Evolutionary conservation across 2,113 vertebrate species (phyloP).

Genomic region (Centropus unirufus): DNA sequence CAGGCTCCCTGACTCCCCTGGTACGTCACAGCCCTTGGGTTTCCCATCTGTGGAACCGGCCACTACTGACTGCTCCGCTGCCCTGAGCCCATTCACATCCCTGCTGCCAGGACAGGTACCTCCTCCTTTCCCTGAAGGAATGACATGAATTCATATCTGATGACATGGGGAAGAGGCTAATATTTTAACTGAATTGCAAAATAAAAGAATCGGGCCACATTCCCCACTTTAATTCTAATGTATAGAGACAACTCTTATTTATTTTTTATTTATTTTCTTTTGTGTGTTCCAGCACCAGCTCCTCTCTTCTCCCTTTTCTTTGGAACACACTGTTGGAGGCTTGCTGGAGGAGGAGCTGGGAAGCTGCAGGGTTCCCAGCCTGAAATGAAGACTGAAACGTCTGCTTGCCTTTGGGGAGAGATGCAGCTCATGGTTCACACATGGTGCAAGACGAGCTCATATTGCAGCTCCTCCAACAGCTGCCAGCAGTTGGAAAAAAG

Average conservation of each 20-base stretch:
- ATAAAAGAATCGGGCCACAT: not conserved
- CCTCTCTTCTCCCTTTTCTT: not conserved
- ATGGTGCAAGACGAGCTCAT: accelerated
- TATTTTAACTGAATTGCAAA: not conserved
- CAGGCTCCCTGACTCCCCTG: not conserved
- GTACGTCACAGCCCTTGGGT: not conserved
- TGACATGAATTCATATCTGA: not conserved
- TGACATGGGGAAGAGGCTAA: not conserved
- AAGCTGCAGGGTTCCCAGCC: not conserved
- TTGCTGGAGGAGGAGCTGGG: not conserved
- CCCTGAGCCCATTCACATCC: not conserved
- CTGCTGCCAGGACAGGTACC: not conserved
- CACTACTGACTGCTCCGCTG: not conserved
- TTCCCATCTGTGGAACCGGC: not conserved
- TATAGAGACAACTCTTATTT: too few relatives aligned
- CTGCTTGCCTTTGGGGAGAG: not conserved
- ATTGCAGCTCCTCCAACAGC: not conserved
- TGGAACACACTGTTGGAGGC: not conserved
- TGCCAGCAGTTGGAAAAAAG: not conserved
- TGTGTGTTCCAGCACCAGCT: not conserved
- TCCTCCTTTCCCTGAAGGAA: not conserved
- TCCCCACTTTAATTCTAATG: not conserved
- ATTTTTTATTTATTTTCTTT: not conserved
- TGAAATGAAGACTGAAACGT: not conserved
- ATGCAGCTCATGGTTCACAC: not conserved